Evolutionary conservation across 2,113 vertebrate species (phyloP), one percentile per base, ranked within the genome.

Genomic region (Thamnaconus septentrionalis): DNA sequence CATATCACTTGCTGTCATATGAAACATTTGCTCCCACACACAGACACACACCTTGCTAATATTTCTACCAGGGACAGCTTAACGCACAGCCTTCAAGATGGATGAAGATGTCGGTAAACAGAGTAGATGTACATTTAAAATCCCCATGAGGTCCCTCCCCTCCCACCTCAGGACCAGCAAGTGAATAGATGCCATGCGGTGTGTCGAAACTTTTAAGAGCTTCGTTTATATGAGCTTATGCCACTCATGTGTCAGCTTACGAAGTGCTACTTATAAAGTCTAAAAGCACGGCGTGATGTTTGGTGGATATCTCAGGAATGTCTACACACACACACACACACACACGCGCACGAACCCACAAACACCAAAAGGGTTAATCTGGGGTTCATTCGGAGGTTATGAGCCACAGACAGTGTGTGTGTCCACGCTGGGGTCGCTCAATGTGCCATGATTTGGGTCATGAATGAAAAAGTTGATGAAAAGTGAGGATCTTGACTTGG

Each of bases 261-360:
- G 8, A 60, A 54, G 40, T 5, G 59, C n/a, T 40, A 46, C 69
- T 53, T 61, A 54, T 63, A 7, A 31, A 51, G 47, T 60, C 50
- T 46, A 3, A 71, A 69, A 72, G 57, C 67, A 6, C 60, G 3
- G 53, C 43, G 53, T 80, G 76, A 74, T 64, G 66, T 76, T 78
- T 41, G 3, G 3, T 39, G 46, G 57, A 62, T 53, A 78, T 76
- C 52, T 82, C 43, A 78, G 69, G 80, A 86, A 83, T 76, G 66
- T 53, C 18, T 31, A 31, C 18, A 31, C 18, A 31, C 18, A 31
- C 18, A 31, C 18, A 31, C 18, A 31, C 18, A 31, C 18, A 2
- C 18, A 31, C 18, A 2, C 18, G 2, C 18, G 18, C 18, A 31
- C 18, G 2, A 31, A 31, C 2, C 18, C 18, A 31, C 18, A 31